Base-by-base conservation (phyloP, 2,888 invertebrate genomes). In the Eupithecia insigniata region DNA sequence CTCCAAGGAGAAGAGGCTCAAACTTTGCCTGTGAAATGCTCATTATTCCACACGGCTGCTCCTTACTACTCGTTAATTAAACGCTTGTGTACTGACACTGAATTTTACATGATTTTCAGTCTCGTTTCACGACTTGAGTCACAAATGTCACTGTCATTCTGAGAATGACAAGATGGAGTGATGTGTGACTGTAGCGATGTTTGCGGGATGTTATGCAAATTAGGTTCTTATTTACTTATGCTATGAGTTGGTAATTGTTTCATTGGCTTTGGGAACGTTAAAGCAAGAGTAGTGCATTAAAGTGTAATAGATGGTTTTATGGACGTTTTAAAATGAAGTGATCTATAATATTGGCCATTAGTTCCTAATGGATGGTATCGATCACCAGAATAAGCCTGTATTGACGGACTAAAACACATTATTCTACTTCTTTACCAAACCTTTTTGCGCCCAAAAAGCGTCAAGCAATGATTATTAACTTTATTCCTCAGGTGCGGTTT, bases 11-110 rank as follows among this genome's bases (percentile, higher is more conserved):
- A 16, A 28, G 16, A 43, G n/a, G 55, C 70, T 67, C 60, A 46
- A 66, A 74, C 73, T 73, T 76, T 67, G 67, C 65, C 60, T 60
- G 67, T 70, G 36, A 70, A 67, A 73, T 67, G 67, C 67, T 73
- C 73, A 70, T 73, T 73, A 73, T 67, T 70, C 65, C 67, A 60
- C 67, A 30, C 51, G 22, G 46, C 43, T 73, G 73, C 16, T 58
- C 32, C 43, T 62, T 69, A 69, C 72, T 62, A 46, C 62, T 36
- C 67, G 58, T 73, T 73, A 67, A 70, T 70, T 70, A 67, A 34
- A 70, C 60, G 61, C 39, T 61, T 16, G 26, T n/a, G 64, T 66
- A 64, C 39, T 62, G 67, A 67, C 67, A 67, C 26, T 61, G 46
- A 66, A 69, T 65, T 16, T 43, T 43, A 69, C n/a, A 71, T 36